Percentiles rank a stretch among this genome's conserved stretches.
Evolutionary conservation across 2,888 invertebrate genomes (phyloP).

Genomic region (Acrobasis consociella): DNA sequence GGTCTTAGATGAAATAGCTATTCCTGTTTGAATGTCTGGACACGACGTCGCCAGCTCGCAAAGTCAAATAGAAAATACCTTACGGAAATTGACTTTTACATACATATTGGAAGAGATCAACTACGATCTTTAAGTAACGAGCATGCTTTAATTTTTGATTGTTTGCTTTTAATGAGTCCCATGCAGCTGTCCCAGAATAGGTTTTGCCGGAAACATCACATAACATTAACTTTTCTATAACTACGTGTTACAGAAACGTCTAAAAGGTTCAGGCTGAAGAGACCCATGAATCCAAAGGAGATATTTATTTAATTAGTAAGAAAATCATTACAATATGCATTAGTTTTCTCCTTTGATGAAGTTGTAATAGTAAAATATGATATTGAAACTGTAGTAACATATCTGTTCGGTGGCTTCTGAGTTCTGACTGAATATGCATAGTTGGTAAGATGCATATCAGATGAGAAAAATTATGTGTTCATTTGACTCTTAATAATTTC

Average conservation of each 20-base stretch:
- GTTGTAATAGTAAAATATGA: background rate
- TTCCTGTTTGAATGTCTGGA: slow-evolving; percentile 1
- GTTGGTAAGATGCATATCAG: background rate
- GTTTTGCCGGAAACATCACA: no score
- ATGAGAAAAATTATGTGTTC: slow-evolving; percentile 18
- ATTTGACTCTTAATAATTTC: slow-evolving; percentile 13
- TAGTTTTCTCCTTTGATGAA: background rate
- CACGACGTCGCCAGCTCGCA: background rate
- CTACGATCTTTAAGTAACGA: no score
- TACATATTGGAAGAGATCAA: no score
- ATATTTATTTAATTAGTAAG: background rate
- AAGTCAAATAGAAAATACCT: background rate
- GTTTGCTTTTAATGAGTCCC: no score
- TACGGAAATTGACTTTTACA: background rate
- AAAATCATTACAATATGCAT: background rate
- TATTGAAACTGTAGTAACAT: background rate
- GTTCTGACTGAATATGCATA: background rate
- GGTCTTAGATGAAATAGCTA: slow-evolving; percentile 22
- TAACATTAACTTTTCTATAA: no score
- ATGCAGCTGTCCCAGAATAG: no score
- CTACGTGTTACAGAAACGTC: no score
- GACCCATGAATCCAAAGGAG: no score
- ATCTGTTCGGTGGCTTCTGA: background rate
- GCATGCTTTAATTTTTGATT: no score
- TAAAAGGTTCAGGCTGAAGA: no score